Evolutionary conservation across 2,888 invertebrate genomes (phyloP), one percentile per base, ranked within the genome.

Genomic region (Thera obeliscata): DNA sequence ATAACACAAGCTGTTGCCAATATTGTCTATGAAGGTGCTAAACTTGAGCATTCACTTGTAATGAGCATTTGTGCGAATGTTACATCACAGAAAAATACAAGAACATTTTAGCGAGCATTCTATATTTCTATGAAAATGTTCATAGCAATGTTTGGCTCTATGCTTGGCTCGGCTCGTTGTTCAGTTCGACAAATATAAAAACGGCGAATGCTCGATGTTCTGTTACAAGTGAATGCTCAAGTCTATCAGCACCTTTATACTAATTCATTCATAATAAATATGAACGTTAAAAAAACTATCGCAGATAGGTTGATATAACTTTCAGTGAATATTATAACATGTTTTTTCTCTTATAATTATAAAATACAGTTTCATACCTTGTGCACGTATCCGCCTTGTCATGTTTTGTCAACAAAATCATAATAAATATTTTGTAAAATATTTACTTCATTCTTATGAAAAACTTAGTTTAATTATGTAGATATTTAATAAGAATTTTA

Each of bases 371-470:
- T 49, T 56, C 33, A 22, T 2, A 59, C 35, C 22, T 50, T 49
- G 35, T 60, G 52, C 64, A 68, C 56, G 55, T 52, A 61, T 64
- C 61, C 59, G 67, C 67, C 64, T 64, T 61, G 54, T 56, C 52
- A 67, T 64, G 43, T 38, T 49, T 55, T 55, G n/a, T 63, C 41
- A 54, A 56, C 52, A 46, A 56, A 56, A 56, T 36, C 36, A 56
- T 60, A 46, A 48, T 58, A 62, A 36, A 66, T 61, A 61, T 56
- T 56, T 55, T 61, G 54, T 64, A 61, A 63, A 59, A 61, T 61
- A 50, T 46, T 46, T 46, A 7, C 6, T 7, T 66, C 35, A 41
- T 12, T 38, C 38, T 12, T 50, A 49, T 52, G 54, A 33, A n/a
- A 58, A 48, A 36, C 4, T 33, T 48, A 52, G 49, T 33, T 8